These are phyloP conservation scores for Muntiacus muntjak DNA, from an alignment of 2,113 vertebrate species.

Conservation along the genomic window DNA sequence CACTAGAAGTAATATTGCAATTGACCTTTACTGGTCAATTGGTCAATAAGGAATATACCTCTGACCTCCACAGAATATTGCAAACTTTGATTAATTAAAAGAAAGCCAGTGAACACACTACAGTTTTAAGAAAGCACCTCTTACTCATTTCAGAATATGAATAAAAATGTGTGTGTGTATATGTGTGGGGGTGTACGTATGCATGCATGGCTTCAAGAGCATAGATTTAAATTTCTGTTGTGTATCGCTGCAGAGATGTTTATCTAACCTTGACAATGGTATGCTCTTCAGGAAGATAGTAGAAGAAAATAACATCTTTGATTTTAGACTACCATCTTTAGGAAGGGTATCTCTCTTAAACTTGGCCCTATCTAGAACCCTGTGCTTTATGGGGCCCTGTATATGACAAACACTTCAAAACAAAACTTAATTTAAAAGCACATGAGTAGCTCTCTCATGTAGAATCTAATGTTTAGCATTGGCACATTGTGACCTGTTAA, in stretches of 20 bases:
- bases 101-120: slow-evolving; percentile 5
- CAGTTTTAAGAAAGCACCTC: background rate
- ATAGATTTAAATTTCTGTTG: background rate
- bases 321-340: background rate
- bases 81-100: slow-evolving; percentile 45
- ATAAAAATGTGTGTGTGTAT: background rate
- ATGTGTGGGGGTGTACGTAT: background rate
- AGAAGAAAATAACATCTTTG: background rate
- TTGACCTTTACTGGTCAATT: slow-evolving; percentile 42
- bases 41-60: background rate
- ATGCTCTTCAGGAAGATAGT: background rate
- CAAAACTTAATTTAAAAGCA: background rate
- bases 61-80: slow-evolving; percentile 13
- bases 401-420: background rate
- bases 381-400: background rate
- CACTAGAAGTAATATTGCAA: background rate
- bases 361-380: background rate
- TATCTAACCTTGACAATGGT: background rate
- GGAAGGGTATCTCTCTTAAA: background rate
- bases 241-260: background rate
- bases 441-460: background rate
- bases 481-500: background rate
- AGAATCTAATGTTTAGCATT: background rate
- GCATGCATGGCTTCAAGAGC: background rate
- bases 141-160: slow-evolving; percentile 8